Conservation (phyloP, 2,113 vertebrate species). For the Ameiurus melas region DNA sequence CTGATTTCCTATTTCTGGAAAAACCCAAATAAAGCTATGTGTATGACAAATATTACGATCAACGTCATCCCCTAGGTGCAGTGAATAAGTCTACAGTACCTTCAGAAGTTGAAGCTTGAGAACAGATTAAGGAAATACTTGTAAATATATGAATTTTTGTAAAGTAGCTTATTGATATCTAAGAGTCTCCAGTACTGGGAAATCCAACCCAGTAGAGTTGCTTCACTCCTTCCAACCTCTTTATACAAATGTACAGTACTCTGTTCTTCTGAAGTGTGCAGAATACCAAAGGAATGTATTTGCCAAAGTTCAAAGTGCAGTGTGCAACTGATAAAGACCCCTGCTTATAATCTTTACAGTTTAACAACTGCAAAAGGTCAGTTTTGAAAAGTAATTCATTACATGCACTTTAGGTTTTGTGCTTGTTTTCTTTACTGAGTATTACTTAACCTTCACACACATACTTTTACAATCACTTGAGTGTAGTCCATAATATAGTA, state of each 20-base stretch:
- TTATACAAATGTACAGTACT: background rate
- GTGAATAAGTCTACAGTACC: background rate
- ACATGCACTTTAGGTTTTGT: background rate
- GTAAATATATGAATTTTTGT: background rate
- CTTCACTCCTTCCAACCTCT: background rate
- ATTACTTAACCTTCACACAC: background rate
- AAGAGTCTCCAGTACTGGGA: background rate
- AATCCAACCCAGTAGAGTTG: background rate
- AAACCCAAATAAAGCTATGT: background rate
- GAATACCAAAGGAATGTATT: conserved; percentile 12
- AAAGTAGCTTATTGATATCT: background rate
- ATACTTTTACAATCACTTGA: background rate
- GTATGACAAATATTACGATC: background rate
- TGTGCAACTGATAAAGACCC: conserved; percentile 23
- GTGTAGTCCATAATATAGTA: background rate
- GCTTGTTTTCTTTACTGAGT: background rate
- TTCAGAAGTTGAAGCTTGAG: background rate
- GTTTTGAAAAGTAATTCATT: conserved; percentile 10
- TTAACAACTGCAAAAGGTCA: conserved; percentile 15
- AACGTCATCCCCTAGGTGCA: background rate
- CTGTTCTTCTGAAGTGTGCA: background rate
- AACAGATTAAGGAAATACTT: background rate
- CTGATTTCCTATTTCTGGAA: background rate
- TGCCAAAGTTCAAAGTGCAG: conserved; percentile 22
- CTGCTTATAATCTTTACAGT: conserved; percentile 31